Base-by-base conservation (phyloP, 2,797 vertebrate genomes). In the Oreortyx pictus region DNA sequence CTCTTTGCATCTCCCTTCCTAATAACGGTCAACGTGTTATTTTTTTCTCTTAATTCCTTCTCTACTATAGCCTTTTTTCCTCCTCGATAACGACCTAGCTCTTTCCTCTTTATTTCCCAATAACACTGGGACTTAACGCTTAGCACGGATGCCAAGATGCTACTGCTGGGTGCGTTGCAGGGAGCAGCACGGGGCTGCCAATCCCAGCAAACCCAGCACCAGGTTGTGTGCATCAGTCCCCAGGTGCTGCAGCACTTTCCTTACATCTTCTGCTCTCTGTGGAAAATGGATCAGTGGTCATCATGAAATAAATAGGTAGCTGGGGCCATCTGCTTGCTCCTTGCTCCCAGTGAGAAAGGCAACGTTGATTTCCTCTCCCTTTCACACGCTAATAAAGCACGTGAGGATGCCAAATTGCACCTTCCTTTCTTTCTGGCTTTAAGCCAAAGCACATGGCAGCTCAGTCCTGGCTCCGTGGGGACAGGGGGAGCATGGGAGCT, bases 11-110 rank as follows among this genome's bases (percentile, higher is more conserved):
- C 96, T 97, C 94, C 62, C 96, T 95, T 77, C 89, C 93, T 93
- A 95, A 96, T 97, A 97, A 98, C 86, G 92, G 97, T 76, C 96
- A 97, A 84, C 96, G 97, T 96, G 84, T 94, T 97, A 92, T 94
- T 92, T 97, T 41, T 97, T 89, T 89, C 72, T 68, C 86, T 88
- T 96, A 95, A 75, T 89, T 61, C 78, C 52, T 44, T 89, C 93
- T 93, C 76, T 65, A 23, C 52, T 82, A 77, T 61, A 78, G 89
- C 81, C 81, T 90, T 96, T 94, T 89, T 54, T 78, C 59, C 86
- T 86, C 72, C 33, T n/a, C 1, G 5, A 86, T 89, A 89, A 65
- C 88, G 31, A 91, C 46, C 37, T 76, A 31, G 19, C 0, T 0
- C 64, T 79, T 88, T 83, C 72, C 46, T 90, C 73, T 85, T 77